Conservation (phyloP, 23 tunicate genomes). For the Ascidia mentula region DNA sequence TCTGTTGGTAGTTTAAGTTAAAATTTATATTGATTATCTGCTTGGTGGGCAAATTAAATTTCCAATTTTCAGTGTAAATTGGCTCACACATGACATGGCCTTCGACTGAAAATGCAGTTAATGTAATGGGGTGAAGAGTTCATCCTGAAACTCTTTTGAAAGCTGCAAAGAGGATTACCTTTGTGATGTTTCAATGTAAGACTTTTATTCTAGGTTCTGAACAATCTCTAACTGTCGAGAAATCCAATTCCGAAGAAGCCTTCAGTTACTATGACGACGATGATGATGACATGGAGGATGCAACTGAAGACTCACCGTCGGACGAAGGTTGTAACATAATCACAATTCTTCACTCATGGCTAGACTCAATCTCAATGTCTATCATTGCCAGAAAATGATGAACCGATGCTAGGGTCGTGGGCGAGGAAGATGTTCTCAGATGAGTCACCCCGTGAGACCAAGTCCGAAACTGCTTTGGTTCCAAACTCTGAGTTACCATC, state of each 20-base stretch:
- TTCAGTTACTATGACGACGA: slow-evolving; percentile 33
- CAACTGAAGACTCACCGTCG: slow-evolving; percentile 16
- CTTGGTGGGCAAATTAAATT: too few species aligned
- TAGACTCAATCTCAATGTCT: neutral
- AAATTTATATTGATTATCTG: too few species aligned
- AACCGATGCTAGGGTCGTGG: neutral
- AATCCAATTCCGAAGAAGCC: slow-evolving; percentile 28
- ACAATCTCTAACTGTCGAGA: too few species aligned
- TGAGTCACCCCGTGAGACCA: neutral
- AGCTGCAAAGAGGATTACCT: too few species aligned
- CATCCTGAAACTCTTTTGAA: too few species aligned
- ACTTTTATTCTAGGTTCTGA: too few species aligned
- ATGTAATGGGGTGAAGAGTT: too few species aligned
- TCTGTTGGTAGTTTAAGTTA: too few species aligned
- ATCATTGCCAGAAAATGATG: neutral
- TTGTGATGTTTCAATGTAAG: too few species aligned
- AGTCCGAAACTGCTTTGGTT: neutral
- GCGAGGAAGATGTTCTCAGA: neutral
- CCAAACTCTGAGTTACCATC: neutral
- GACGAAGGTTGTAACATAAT: slow-evolving; percentile 7
- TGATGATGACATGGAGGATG: slow-evolving; percentile 11
- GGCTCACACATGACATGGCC: too few species aligned
- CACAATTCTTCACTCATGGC: neutral
- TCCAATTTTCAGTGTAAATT: too few species aligned
- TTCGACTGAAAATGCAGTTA: too few species aligned